phyloP scores from a whole-genome alignment of 2,888 invertebrate genomes.

The Orthonychiurus folsomi region DNA sequence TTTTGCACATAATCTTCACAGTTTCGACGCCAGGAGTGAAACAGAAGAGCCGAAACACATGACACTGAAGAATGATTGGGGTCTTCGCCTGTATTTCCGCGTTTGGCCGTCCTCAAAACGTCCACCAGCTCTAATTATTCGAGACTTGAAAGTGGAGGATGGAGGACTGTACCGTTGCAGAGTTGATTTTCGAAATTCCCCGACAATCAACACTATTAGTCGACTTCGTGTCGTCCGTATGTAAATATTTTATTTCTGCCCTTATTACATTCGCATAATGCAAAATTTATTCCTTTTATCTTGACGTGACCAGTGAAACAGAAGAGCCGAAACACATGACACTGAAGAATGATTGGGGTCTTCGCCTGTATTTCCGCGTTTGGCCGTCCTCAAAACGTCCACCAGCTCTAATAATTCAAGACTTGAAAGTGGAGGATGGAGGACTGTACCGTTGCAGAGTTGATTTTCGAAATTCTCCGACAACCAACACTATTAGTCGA shows the following conservation, averaged over 20 bases:
- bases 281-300: background rate
- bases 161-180: constrained; percentile 61
- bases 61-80: constrained; percentile 39
- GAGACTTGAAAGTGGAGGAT: constrained; percentile 29
- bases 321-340: constrained; percentile 37
- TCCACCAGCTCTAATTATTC: constrained; percentile 38
- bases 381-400: constrained; percentile 29
- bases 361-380: constrained; percentile 38
- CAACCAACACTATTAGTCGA: constrained; percentile 67
- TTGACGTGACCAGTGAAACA: constrained; percentile 20
- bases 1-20: too few species aligned
- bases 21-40: constrained; percentile 38
- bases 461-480: constrained; percentile 80
- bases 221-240: constrained; percentile 79
- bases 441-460: constrained; percentile 67
- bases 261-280: background rate
- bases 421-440: constrained; percentile 30
- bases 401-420: constrained; percentile 39
- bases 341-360: constrained; percentile 38
- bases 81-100: constrained; percentile 38
- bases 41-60: constrained; percentile 35
- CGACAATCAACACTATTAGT: constrained; percentile 67
- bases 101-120: constrained; percentile 33
- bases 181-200: constrained; percentile 79
- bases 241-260: constrained; percentile 3